These are phyloP conservation scores for Pocillopora verrucosa DNA, from an alignment of 64 coral and sea anemone genomes.

Conservation along the genomic window DNA sequence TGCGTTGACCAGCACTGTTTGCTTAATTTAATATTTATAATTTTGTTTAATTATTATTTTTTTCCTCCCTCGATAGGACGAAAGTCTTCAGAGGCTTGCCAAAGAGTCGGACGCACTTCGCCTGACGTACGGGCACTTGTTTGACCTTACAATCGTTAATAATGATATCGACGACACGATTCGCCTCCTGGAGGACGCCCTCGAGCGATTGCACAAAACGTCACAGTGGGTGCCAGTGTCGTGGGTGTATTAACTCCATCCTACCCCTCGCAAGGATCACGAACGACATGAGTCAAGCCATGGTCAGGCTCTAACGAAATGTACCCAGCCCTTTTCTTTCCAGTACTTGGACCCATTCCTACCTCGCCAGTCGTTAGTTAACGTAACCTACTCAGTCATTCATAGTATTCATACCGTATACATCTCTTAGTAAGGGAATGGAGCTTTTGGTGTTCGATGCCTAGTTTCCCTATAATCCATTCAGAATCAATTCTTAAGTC, in stretches of 20 bases:
- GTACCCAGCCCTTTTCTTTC: background rate
- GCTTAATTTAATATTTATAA: too few species aligned
- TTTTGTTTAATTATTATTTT: background rate
- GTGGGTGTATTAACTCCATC: slow-evolving; percentile 75
- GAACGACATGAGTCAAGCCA: background rate
- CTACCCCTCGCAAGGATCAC: background rate
- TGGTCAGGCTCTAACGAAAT: background rate
- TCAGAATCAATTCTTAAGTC: too few species aligned
- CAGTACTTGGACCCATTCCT: background rate
- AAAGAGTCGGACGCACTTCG: slow-evolving; percentile 85
- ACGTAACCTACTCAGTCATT: background rate
- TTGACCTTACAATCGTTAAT: slow-evolving; percentile 87
- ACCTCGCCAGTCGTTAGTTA: background rate
- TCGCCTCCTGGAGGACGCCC: slow-evolving; percentile 64
- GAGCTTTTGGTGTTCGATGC: too few species aligned
- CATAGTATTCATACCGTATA: background rate
- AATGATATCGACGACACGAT: slow-evolving; percentile 95
- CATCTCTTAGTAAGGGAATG: too few species aligned
- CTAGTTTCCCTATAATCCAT: too few species aligned
- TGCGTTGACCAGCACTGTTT: background rate
- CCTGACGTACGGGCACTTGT: slow-evolving; percentile 77
- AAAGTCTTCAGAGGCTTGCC: slow-evolving; percentile 74
- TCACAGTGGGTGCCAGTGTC: slow-evolving; percentile 87
- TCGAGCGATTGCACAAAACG: slow-evolving; percentile 49
- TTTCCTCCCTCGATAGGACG: slow-evolving; percentile 42